Base-by-base conservation (phyloP, 2,888 invertebrate genomes). In the Sericinus montela region DNA sequence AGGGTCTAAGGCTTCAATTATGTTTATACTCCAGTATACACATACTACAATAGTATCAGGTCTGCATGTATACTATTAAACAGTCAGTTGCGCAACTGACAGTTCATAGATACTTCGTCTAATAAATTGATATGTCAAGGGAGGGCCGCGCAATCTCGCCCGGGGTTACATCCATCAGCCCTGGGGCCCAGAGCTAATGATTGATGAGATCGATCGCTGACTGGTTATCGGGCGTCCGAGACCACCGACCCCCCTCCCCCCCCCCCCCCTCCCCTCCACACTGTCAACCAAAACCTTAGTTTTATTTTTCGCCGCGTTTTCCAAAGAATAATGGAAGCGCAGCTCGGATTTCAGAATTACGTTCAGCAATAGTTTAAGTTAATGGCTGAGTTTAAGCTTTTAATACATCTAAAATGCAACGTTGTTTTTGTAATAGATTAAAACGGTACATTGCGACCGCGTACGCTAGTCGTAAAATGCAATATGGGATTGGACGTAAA, bases 91-190 rank as follows among this genome's bases (percentile, higher is more conserved):
- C 47, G 56, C 57, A 74, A 73, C 69, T 74, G 78, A 75, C 80
- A 75, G 77, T 76, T 72, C 72, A 79, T 80, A 19, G 19, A 19
- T 19, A 80, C 78, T 80, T 82, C 75, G 77, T 77, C 80, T 82
- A 83, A 86, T 84, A 86, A 84, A 86, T 86, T 84, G 85, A 82
- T 84, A 79, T 77, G 84, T 82, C 82, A 71, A 66, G 75, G 66
- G 65, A 63, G 71, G 69, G 57, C 54, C 67, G 69, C 76, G 70
- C 76, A 82, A 85, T 84, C 84, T 80, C 77, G 69, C 51, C 57
- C 62, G 65, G 64, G 67, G 69, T 69, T 65, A 75, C 78, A 45
- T 80, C 76, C 72, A 80, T 81, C 83, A 82, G 67, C 60, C 63
- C 53, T 59, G 52, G 64, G 62, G 60, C 51, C 56, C 45, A 28